Percentiles rank a stretch among this genome's conserved stretches.
These are phyloP conservation scores for Nyctibius bracteatus DNA, from an alignment of 2,113 vertebrate genomes.

Conservation along the genomic window DNA sequence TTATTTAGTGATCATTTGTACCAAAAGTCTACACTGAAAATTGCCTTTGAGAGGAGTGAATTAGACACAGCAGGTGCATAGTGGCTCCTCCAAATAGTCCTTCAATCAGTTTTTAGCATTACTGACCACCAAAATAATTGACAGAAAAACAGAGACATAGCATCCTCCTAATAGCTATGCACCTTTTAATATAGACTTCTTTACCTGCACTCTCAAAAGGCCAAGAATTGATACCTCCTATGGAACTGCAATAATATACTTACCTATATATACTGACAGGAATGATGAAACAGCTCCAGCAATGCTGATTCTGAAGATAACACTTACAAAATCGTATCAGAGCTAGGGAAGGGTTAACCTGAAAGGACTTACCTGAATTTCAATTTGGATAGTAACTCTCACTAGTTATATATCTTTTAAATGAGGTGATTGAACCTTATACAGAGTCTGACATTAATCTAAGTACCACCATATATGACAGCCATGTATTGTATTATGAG, in stretches of 20 bases:
- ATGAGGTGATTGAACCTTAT: neutral
- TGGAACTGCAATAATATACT: neutral
- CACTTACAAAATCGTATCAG: neutral
- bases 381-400: neutral
- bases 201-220: neutral
- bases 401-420: neutral
- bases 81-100: neutral
- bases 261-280: neutral
- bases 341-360: neutral
- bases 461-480: neutral
- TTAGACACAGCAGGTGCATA: neutral
- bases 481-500: neutral
- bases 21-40: neutral
- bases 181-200: neutral
- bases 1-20: neutral
- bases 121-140: neutral
- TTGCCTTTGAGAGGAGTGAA: neutral
- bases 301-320: neutral
- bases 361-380: slow-evolving; percentile 27
- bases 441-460: neutral
- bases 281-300: neutral
- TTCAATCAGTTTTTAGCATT: neutral
- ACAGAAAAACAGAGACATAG: neutral
- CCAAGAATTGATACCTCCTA: neutral
- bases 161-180: neutral